Percentiles rank a stretch among this genome's conserved stretches.
phyloP scores from a whole-genome alignment of 2,797 vertebrate species.

The Girardinus metallicus region DNA sequence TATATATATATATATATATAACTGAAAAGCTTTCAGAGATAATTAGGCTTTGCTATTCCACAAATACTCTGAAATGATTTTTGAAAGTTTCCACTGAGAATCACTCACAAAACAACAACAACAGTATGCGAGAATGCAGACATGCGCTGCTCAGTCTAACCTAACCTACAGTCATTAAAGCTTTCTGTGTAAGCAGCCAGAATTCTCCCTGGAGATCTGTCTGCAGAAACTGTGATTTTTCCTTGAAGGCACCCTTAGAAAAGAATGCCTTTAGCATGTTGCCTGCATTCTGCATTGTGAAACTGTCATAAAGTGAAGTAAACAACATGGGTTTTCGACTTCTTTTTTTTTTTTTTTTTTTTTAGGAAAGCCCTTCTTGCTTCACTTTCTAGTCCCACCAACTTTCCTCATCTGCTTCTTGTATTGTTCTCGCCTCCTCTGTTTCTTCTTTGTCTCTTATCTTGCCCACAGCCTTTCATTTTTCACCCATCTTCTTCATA shows the following conservation, averaged over 20 bases:
- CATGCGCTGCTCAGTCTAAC: slow-evolving; percentile 47
- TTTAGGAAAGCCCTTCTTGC: background rate
- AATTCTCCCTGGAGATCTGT: slow-evolving; percentile 41
- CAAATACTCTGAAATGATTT: slow-evolving; percentile 17
- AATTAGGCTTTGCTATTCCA: slow-evolving; percentile 16
- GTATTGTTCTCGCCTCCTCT: slow-evolving; percentile 20
- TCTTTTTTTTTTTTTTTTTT: slow-evolving; percentile 26
- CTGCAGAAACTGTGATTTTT: slow-evolving; percentile 69
- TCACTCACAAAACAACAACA: background rate
- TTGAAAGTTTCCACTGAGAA: slow-evolving; percentile 13
- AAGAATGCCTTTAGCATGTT: slow-evolving; percentile 40
- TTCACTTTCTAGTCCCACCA: slow-evolving; percentile 41
- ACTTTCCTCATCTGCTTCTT: slow-evolving; percentile 40
- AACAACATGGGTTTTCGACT: slow-evolving; percentile 40
- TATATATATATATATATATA: too few relatives aligned
- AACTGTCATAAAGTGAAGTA: slow-evolving; percentile 36
- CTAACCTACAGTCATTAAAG: slow-evolving; percentile 41
- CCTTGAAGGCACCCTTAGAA: slow-evolving; percentile 50
- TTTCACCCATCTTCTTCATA: slow-evolving; percentile 29
- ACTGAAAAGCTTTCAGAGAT: slow-evolving; percentile 4
- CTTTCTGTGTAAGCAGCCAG: slow-evolving; percentile 37
- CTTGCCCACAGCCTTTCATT: slow-evolving; percentile 46
- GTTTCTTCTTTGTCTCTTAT: slow-evolving; percentile 16
- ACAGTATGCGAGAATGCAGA: slow-evolving; percentile 14
- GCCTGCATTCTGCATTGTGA: slow-evolving; percentile 38